Evolutionary conservation across 2,113 vertebrate species (phyloP), one percentile per base, ranked within the genome.

Genomic region (Copsychus sechellarum): DNA sequence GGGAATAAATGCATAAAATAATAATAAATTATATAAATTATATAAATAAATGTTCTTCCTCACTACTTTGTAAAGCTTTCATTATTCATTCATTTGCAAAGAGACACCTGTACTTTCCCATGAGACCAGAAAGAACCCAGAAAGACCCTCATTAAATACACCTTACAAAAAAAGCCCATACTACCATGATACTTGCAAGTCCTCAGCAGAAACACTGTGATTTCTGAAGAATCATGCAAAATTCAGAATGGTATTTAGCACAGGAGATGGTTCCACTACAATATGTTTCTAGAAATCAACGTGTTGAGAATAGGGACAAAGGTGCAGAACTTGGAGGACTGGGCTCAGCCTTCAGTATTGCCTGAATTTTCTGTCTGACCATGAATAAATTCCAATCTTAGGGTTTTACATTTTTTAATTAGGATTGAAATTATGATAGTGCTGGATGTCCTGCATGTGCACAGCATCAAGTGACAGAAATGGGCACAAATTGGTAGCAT

Each of bases 81-180:
- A 42, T 36, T 86, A 54, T 91, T 89, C 53, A n/a, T 94, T 88
- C 57, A 33, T 88, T 93, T 85, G n/a, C 80, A 79, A 87, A 77
- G 56, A 83, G 38, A 70, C 40, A 45, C 18, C 25, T 43, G 29
- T 62, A 66, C 9, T 72, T 88, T 61, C 81, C 66, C 36, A 57
- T 76, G 65, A 82, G 61, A 31, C 42, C 70, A 57, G 45, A 91
- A 81, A n/a, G 33, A 95, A 61, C 77, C 42, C 33, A 43, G 21
- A 31, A 73, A 93, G 34, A n/a, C 31, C 36, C 11, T 86, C 42
- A 84, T 48, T 51, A 66, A 40, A 76, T 21, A 11, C 8, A 53
- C 22, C 22, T 74, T 81, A 56, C 20, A 45, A 29, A 76, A 90
- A 91, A 62, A 70, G 14, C 14, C 40, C 25, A 8, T 65, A 8